Evolutionary conservation across 1,140 invertebrate genomes (phyloP).

Genomic region (Drosophila gunungcola): DNA sequence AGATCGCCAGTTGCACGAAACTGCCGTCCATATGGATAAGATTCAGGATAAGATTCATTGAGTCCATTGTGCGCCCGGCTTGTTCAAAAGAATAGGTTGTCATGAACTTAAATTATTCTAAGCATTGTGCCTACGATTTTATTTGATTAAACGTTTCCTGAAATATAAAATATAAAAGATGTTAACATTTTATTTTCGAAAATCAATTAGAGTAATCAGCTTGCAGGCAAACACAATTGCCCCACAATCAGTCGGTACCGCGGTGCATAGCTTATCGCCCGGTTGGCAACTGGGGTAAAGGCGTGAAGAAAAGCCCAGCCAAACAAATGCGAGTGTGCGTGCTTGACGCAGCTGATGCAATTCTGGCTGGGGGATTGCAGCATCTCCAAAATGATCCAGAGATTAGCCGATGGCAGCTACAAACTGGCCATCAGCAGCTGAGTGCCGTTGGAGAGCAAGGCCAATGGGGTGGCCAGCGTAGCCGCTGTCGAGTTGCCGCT

Average conservation of each 20-base stretch:
- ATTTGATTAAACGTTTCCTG: not conserved
- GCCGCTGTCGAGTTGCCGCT: constrained; percentile 19
- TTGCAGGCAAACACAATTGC: constrained; percentile 19
- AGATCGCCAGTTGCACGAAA: too few species aligned
- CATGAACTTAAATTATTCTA: too few species aligned
- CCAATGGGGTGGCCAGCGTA: constrained; percentile 19
- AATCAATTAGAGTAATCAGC: constrained; percentile 2
- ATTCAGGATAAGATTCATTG: too few species aligned
- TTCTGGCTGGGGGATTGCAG: constrained; percentile 47
- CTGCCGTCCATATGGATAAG: too few species aligned
- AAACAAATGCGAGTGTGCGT: constrained; percentile 20
- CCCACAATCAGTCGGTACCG: constrained; percentile 24
- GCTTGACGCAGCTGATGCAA: constrained; percentile 58
- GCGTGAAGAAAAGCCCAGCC: constrained; percentile 18
- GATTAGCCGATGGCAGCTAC: constrained; percentile 12
- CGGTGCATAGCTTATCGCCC: constrained; percentile 25
- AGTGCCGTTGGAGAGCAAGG: constrained; percentile 41
- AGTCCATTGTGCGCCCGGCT: too few species aligned
- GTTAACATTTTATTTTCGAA: not conserved
- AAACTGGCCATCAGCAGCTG: constrained; percentile 48
- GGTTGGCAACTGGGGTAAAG: constrained; percentile 18
- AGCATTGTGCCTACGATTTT: too few species aligned
- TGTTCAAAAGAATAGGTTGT: too few species aligned
- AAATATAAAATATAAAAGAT: not conserved
- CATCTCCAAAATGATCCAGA: constrained; percentile 30